Evolutionary conservation across 2,797 vertebrate genomes (phyloP), one percentile per base, ranked within the genome.

Genomic region (Pseudochirops corinnae): DNA sequence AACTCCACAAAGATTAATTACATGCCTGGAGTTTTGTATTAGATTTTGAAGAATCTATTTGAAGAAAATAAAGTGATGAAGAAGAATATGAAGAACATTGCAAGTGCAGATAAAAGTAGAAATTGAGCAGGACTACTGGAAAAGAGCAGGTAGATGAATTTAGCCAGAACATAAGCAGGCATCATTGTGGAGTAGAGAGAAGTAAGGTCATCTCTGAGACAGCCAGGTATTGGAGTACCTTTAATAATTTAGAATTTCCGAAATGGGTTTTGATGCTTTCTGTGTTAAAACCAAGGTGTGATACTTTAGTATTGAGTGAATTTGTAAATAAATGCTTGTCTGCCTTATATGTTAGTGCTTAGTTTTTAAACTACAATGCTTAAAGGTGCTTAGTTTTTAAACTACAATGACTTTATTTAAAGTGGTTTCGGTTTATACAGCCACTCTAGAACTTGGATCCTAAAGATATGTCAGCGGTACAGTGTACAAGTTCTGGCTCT

Each of bases 341-440:
- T 46, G 26, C 24, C 74, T 26, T 50, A 28, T 46, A 28, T 87
- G 26, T 18, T 87, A 21, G n/a, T 7, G 3, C 50, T 87, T 87
- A 50, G 39, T 87, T 87, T 87, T 39, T 87, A 39, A 91, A 55
- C 28, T 93, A 31, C 53, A 94, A 60, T 92, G 93, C n/a, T 87
- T 50, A 26, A 26, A 87, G 39, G n/a, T 7, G 3, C 50, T 87
- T 87, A 50, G 39, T 87, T 87, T 87, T 39, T 87, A 39, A 91
- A 55, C 28, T 93, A 31, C 53, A 94, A 60, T 92, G 93, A 93
- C 29, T 50, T 14, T 57, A 0, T 93, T 94, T 96, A 56, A 11
- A 87, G 9, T 94, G 39, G 33, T 82, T 91, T 24, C 56, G 95
- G 91, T 96, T 95, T 96, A 94, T 93, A 92, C 62, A 10, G 52